phyloP scores from a whole-genome alignment of 2,113 vertebrate genomes.

The Ramphastos sulfuratus region DNA sequence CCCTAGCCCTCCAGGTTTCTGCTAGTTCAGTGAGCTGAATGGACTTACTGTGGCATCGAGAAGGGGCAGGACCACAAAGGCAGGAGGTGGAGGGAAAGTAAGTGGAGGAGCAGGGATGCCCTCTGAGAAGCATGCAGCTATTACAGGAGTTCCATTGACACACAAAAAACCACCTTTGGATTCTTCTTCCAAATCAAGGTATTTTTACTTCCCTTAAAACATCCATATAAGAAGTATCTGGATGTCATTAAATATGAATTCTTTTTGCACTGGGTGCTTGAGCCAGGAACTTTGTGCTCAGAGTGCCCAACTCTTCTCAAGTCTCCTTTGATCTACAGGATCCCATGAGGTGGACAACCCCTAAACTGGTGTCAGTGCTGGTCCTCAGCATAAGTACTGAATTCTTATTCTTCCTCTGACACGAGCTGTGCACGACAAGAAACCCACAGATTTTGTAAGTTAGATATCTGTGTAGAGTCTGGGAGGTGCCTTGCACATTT shows the following conservation, averaged over 20 bases:
- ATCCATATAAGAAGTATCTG: neutral
- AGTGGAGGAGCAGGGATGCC: neutral
- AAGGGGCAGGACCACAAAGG: neutral
- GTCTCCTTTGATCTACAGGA: neutral
- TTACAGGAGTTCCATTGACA: neutral
- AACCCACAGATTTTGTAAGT: neutral
- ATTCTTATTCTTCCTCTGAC: neutral
- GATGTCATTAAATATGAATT: neutral
- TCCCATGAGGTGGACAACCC: neutral
- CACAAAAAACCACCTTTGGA: neutral
- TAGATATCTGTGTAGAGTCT: neutral
- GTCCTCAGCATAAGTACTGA: accelerated
- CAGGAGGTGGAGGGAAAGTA: neutral
- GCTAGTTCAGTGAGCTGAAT: neutral
- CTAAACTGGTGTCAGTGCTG: neutral
- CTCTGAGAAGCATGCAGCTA: neutral
- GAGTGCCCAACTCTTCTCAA: accelerated
- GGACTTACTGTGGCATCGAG: neutral
- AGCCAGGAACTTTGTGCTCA: neutral
- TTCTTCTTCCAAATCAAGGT: neutral
- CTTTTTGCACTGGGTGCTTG: neutral
- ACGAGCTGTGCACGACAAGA: neutral
- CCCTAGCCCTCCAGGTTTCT: neutral
- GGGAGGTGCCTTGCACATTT: neutral
- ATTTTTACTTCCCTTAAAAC: neutral